Conservation (phyloP, 2,888 invertebrate species). For the Harpalus rufipes region DNA sequence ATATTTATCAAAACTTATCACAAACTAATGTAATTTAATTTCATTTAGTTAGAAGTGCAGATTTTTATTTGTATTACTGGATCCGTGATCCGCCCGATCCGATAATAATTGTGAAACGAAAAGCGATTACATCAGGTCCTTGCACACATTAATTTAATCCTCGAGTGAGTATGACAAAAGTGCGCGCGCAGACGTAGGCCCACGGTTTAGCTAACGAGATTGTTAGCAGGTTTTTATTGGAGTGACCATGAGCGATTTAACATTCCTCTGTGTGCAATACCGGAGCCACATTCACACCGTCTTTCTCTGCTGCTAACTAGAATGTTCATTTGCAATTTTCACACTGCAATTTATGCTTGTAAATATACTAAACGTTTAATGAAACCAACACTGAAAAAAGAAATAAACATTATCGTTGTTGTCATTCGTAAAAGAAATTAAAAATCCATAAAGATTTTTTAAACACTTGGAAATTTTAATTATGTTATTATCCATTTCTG, state of each 20-base stretch:
- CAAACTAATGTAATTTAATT: background rate
- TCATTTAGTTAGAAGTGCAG: background rate
- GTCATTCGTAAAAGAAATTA: background rate
- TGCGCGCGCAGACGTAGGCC: slow-evolving; percentile 39
- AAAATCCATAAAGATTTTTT: background rate
- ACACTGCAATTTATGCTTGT: background rate
- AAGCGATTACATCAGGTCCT: slow-evolving; percentile 30
- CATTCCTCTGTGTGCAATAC: slow-evolving; percentile 65
- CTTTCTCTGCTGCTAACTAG: slow-evolving; percentile 26
- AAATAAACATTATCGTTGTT: background rate
- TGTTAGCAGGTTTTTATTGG: slow-evolving; percentile 67
- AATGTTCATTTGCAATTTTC: slow-evolving; percentile 16
- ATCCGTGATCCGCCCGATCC: background rate
- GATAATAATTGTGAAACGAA: slow-evolving; percentile 12
- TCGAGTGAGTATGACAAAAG: slow-evolving; percentile 5
- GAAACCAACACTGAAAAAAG: background rate
- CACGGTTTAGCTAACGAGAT: slow-evolving; percentile 58
- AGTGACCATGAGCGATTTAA: slow-evolving; percentile 66
- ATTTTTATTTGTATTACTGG: slow-evolving; percentile 37
- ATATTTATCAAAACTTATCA: background rate
- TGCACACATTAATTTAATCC: slow-evolving; percentile 42
- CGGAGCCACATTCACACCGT: slow-evolving; percentile 43
- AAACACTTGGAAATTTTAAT: no score
- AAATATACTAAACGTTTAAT: background rate
- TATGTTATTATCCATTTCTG: no score